A percentile compares a stretch with the other conserved stretches of the same genome.
phyloP scores from a whole-genome alignment of 2,113 vertebrate genomes.

The Nycticryphes semicollaris region DNA sequence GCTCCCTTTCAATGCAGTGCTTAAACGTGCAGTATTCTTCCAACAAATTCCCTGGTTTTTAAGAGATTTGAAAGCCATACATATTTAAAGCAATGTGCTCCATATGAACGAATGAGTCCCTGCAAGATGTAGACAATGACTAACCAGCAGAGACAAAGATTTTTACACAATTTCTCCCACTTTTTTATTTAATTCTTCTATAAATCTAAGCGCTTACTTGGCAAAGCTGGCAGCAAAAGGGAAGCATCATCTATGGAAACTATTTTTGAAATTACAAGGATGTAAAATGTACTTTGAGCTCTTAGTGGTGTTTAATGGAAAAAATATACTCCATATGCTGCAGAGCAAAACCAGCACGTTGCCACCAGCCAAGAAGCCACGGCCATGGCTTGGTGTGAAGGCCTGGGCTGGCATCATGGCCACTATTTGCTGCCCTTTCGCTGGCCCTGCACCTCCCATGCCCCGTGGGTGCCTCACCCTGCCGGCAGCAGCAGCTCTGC shows the following conservation, averaged over 20 bases:
- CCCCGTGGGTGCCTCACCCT: neutral
- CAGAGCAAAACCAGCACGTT: neutral
- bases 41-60: neutral
- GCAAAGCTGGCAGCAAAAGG: neutral
- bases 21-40: slow-evolving; percentile 1
- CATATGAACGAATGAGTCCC: neutral
- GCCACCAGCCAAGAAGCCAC: neutral
- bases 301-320: neutral
- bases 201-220: neutral
- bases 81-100: neutral
- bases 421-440: fast-evolving
- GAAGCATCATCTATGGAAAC: neutral
- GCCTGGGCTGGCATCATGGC: too few relatives aligned
- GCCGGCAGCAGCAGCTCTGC: neutral
- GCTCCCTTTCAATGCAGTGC: neutral
- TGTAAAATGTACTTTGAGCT: neutral
- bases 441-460: neutral
- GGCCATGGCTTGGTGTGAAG: neutral
- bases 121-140: neutral
- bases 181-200: neutral
- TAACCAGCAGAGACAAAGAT: neutral
- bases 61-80: neutral
- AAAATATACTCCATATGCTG: neutral
- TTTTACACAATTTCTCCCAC: neutral
- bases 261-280: neutral